These are phyloP conservation scores for Sebastes diaconus DNA, from an alignment of 2,797 vertebrate genomes.

Conservation along the genomic window DNA sequence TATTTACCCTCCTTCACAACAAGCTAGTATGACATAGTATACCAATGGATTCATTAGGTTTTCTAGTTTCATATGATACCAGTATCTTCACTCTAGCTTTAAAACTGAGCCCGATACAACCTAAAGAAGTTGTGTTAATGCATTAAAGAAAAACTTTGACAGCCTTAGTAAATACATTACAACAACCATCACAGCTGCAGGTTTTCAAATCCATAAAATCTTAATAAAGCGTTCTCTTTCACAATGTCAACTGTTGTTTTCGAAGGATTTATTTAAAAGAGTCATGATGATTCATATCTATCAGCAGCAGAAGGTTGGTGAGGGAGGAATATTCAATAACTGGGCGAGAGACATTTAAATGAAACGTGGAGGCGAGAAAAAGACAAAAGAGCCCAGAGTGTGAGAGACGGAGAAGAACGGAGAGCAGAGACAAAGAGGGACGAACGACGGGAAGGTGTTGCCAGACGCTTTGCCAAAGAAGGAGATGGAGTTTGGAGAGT, in stretches of 20 bases:
- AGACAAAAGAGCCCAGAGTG: slow-evolving; percentile 19
- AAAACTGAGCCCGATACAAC: no score
- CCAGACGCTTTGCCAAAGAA: slow-evolving; percentile 71
- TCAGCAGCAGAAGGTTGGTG: neutral
- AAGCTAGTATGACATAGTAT: no score
- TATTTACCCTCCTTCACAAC: no score
- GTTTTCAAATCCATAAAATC: neutral
- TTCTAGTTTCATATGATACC: no score
- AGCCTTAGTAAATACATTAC: neutral
- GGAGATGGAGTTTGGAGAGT: slow-evolving; percentile 60
- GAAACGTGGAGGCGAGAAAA: slow-evolving; percentile 21
- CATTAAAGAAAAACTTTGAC: no score
- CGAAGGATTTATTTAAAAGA: neutral
- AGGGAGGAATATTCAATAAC: slow-evolving; percentile 40
- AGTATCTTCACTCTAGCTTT: no score
- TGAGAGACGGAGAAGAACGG: slow-evolving; percentile 13
- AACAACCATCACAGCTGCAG: neutral
- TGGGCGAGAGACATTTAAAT: neutral
- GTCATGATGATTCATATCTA: slow-evolving; percentile 21
- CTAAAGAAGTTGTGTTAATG: no score
- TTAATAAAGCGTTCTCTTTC: neutral
- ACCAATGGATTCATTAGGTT: no score
- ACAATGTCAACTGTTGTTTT: neutral
- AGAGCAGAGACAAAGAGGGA: slow-evolving; percentile 24
- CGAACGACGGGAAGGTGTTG: slow-evolving; percentile 4